Evolutionary conservation across 2,113 vertebrate genomes (phyloP), one percentile per base, ranked within the genome.

Genomic region (Oreotrochilus melanogaster): DNA sequence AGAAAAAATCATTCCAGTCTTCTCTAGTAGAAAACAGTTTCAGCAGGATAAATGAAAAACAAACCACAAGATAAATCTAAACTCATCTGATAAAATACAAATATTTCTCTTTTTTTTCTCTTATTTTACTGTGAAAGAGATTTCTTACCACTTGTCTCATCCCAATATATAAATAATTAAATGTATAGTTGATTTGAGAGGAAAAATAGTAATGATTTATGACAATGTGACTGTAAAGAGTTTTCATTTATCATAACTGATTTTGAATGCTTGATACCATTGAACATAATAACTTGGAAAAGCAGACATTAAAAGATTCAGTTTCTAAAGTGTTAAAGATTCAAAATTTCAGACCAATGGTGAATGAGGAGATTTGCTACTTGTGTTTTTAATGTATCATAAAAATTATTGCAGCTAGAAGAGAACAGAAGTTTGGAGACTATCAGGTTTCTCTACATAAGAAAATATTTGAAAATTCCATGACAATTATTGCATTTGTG

Each of bases 161-260:
- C 4, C 2, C 2, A 50, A 10, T 11, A 45, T 54, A 27, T 4
- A 39, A 23, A 22, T 13, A 60, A 22, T 31, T 8, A 22, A 35
- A 22, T 10, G 3, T 1, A 33, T 0, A 8, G 51, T 43, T 56
- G 0, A 45, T 61, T 61, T 50, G 5, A 37, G 8, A n/a, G 14
- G 1, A 2, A 42, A 33, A 57, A 58, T 8, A 0, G 3, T 54
- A 43, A 10, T 12, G 1, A 1, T 62, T 70, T 64, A 67, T 51
- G 7, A 1, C 4, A n/a, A 1, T 15, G 1, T 33, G 3, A 57
- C 21, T 47, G 2, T 54, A 67, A 18, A 4, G 1, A 22, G 19
- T 18, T 22, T 45, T 82, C 6, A 5, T 61, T 39, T 53, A n/a
- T 57, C 88, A 53, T 43, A 16, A 15, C 16, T 30, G 14, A 58